Evolutionary conservation across 2,888 invertebrate genomes (phyloP).

Genomic region (Muschampia plurimacula): DNA sequence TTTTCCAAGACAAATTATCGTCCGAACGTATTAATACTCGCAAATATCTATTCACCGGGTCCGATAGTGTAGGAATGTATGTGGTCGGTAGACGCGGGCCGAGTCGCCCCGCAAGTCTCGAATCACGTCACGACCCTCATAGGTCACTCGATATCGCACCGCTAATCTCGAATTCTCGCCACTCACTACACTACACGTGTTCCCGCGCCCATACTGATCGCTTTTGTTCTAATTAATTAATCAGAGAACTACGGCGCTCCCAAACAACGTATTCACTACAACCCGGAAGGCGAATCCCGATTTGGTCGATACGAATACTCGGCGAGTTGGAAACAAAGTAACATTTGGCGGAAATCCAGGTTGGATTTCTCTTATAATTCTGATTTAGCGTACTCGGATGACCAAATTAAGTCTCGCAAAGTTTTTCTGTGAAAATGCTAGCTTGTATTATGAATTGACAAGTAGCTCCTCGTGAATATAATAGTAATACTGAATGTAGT

Average conservation of each 20-base stretch:
- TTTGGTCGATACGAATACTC: constrained; percentile 59
- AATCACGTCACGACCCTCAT: constrained; percentile 54
- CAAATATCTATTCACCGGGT: constrained; percentile 27
- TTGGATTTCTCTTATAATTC: constrained; percentile 66
- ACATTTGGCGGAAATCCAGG: constrained; percentile 78
- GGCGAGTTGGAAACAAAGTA: constrained; percentile 71
- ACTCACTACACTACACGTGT: constrained; percentile 58
- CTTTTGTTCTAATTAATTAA: constrained; percentile 62
- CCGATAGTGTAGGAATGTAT: constrained; percentile 51
- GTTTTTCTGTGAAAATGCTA: constrained; percentile 42
- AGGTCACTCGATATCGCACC: constrained; percentile 72
- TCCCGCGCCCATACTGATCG: constrained; percentile 53
- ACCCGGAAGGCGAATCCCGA: constrained; percentile 59
- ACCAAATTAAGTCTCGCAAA: constrained; percentile 63
- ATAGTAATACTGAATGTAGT: too few relatives aligned
- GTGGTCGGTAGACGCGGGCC: constrained; percentile 42
- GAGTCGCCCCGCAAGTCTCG: constrained; percentile 51
- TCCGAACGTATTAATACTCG: constrained; percentile 12
- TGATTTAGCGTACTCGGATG: constrained; percentile 70
- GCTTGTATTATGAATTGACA: constrained; percentile 3
- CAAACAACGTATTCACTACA: constrained; percentile 50
- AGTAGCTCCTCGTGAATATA: neutral
- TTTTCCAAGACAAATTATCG: neutral
- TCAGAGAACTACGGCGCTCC: constrained; percentile 37
- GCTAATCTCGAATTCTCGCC: constrained; percentile 69